Percentiles rank a stretch among this genome's conserved stretches.
phyloP scores from a whole-genome alignment of 2,113 vertebrate species.

The Upupa epops region DNA sequence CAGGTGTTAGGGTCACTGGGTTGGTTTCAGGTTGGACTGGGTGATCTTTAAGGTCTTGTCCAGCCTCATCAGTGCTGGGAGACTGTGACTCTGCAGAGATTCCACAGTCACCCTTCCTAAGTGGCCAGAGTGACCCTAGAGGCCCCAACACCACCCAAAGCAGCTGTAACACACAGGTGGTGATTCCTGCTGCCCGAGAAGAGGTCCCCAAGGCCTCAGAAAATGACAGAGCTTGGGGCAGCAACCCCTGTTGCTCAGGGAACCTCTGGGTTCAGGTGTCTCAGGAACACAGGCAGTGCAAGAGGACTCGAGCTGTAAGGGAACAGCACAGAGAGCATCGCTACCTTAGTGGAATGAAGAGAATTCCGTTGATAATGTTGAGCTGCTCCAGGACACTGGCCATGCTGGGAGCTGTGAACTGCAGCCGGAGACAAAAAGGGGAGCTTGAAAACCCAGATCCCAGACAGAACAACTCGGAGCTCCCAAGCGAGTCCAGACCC shows the following conservation, averaged over 20 bases:
- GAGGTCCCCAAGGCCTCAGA: not conserved
- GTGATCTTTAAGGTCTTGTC: too few species aligned
- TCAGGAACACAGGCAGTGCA: not conserved
- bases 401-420: conserved; percentile 99
- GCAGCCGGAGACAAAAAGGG: not conserved
- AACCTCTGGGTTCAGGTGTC: not conserved
- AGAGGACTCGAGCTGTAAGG: not conserved
- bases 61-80: too few species aligned
- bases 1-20: too few species aligned
- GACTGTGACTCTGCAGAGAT: too few species aligned
- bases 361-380: conserved; percentile 98
- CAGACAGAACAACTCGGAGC: not conserved
- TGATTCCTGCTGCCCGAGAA: not conserved
- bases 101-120: accelerated
- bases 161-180: not conserved
- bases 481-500: not conserved
- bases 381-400: conserved; percentile 95
- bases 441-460: not conserved
- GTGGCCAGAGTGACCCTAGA: not conserved
- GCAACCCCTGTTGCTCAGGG: not conserved
- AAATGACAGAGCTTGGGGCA: not conserved
- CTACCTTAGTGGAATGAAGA: conserved; percentile 99
- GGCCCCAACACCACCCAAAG: not conserved
- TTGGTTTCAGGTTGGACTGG: too few species aligned
- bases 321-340: too few species aligned